Base-by-base conservation (phyloP, 2,797 vertebrate species). In the Lindbergichthys nudifrons region DNA sequence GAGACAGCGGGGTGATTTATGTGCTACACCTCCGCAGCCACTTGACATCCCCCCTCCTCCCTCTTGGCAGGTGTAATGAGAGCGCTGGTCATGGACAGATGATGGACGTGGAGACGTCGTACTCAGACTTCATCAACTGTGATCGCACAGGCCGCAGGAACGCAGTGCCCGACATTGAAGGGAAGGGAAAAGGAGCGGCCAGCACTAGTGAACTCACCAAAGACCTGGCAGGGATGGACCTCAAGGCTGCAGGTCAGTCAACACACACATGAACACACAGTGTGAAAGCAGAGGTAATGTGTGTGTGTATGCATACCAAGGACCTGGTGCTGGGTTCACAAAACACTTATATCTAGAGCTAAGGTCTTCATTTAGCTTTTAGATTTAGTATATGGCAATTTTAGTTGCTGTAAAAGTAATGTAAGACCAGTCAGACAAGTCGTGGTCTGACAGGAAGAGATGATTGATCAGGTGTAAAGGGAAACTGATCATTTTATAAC, bases 91-190 rank as follows among this genome's bases (percentile, higher is more conserved):
- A 95, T 88, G 94, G 92, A 90, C 93, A 96, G 95, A 90, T 96
- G 95, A 99, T 99, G 97, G 97, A 99, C 90, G 96, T 97, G 82
- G 97, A 97, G 95, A 93, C 96, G 92, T 96, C 96, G 30, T 98
- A 98, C 92, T 96, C 95, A 0, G 98, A 99, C 88, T 99, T 99
- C 81, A 98, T 98, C 89, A 95, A 95, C 94, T 98, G 96, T 36
- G 97, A 98, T 89, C 95, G 98, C 73, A 96, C 96, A 0, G 98
- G 98, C 75, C 96, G 98, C 81, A 96, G 98, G 94, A 99, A 99
- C 60, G 98, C 98, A 0, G 95, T 99, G 78, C 97, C 97, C 0
- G 97, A 98, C 93, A 98, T 99, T 90, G 84, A 94, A 18, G 93
- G 93, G 3, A 94, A 97, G 48, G 94, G 92, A 0, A 81, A 78